Evolutionary conservation across 2,888 invertebrate species (phyloP), one percentile per base, ranked within the genome.

Genomic region (Parnassius apollo): DNA sequence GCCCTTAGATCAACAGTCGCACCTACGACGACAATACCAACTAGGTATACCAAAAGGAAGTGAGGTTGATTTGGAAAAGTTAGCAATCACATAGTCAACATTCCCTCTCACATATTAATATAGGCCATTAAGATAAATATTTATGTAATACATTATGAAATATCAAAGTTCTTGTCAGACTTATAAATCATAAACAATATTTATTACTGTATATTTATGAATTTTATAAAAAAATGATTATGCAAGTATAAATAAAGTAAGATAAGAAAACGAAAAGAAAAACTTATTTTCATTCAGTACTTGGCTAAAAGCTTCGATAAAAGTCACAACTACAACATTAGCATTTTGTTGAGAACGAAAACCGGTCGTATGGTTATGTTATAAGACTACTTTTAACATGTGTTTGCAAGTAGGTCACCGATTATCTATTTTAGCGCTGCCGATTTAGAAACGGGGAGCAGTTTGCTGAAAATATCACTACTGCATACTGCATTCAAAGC

Each of bases 401-500:
- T 62, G 69, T 61, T 61, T 66, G 76, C 78, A 90, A 86, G 74
- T 91, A 77, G 91, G 91, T 88, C 91, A 88, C 74, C 74, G 72
- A 71, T 78, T 74, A 71, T 83, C 85, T 91, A 91, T 91, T 91
- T 88, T 73, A 74, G 84, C 78, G 78, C 77, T 76, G 80, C 72
- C 75, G 76, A 75, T 80, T 82, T 76, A 73, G 82, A 83, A 81
- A 82, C 80, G 77, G 81, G 81, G 76, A 83, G 82, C 67, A 72
- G 83, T 78, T 77, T 78, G 82, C 82, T 82, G 73, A 83, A 90
- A 89, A 89, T 90, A 87, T 73, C 76, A 68, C 72, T 72, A 75
- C 75, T 90, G 90, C 91, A 91, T 81, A 72, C 77, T 91, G 90
- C 90, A 90, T 80, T 25, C 13, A 10, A 76, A 68, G 69, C 69